Conservation (phyloP, 1,140 invertebrate species). For the Adelges cooleyi region DNA sequence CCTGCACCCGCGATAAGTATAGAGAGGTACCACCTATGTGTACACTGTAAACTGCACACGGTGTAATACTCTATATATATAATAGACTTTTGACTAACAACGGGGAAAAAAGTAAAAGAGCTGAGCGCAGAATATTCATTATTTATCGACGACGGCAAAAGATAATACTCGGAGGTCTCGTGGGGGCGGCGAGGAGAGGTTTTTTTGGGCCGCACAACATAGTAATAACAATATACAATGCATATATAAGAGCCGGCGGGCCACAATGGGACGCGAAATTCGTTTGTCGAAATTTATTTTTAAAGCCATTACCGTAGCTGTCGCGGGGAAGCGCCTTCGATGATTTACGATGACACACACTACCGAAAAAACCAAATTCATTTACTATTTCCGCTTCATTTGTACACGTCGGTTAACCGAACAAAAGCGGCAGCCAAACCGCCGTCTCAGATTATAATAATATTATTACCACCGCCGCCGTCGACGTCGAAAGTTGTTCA, state of each 20-base stretch:
- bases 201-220: neutral
- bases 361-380: neutral
- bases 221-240: too few relatives aligned
- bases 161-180: neutral
- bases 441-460: too few relatives aligned
- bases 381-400: slow-evolving; percentile 20
- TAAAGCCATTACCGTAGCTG: slow-evolving; percentile 5
- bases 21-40: too few relatives aligned
- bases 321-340: neutral
- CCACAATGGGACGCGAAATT: neutral
- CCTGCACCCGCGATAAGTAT: too few relatives aligned
- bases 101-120: neutral
- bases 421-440: neutral
- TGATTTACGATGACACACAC: slow-evolving; percentile 8
- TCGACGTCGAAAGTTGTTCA: too few relatives aligned
- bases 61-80: neutral
- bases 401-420: neutral
- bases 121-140: slow-evolving; percentile 1
- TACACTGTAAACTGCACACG: too few relatives aligned
- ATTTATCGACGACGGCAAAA: neutral
- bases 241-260: neutral
- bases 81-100: neutral
- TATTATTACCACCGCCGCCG: too few relatives aligned
- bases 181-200: neutral
- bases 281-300: slow-evolving; percentile 10